phyloP scores from a whole-genome alignment of 2,113 vertebrate genomes.

The Isichthys henryi region DNA sequence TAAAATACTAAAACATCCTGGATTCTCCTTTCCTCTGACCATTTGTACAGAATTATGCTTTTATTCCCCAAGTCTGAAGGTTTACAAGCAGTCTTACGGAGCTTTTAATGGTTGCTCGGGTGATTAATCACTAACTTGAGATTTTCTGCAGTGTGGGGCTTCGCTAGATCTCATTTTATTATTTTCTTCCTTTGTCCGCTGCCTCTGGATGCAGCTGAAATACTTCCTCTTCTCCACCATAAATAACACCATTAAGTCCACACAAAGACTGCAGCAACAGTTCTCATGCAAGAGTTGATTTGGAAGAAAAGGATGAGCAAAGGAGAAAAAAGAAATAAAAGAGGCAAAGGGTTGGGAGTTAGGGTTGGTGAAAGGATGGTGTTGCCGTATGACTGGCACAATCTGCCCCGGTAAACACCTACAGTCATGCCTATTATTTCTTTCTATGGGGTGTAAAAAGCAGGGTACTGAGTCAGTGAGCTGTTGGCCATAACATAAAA shows the following conservation, averaged over 20 bases:
- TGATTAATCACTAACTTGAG: conserved; percentile 35
- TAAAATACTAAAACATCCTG: conserved; percentile 23
- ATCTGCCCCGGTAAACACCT: not conserved
- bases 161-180: conserved; percentile 42
- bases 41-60: conserved; percentile 29
- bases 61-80: conserved; percentile 21
- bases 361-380: not conserved
- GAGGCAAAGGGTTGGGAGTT: conserved; percentile 3
- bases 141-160: conserved; percentile 31
- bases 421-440: not conserved
- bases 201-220: conserved; percentile 42
- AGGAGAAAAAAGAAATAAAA: conserved; percentile 13
- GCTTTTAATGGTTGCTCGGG: conserved; percentile 41
- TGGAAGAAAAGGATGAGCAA: conserved; percentile 34
- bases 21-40: conserved; percentile 13
- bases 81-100: conserved; percentile 26
- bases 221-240: conserved; percentile 35
- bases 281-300: conserved; percentile 41
- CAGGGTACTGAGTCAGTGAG: not conserved
- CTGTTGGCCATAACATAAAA: not conserved
- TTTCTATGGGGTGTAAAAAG: not conserved
- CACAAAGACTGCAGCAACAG: conserved; percentile 48
- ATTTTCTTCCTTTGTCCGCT: conserved; percentile 43
- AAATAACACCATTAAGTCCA: conserved; percentile 42
- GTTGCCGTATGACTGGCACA: conserved; percentile 14